Percentiles rank a stretch among this genome's conserved stretches.
Conservation (phyloP, 2,888 invertebrate species). For the Morpho achilles region DNA sequence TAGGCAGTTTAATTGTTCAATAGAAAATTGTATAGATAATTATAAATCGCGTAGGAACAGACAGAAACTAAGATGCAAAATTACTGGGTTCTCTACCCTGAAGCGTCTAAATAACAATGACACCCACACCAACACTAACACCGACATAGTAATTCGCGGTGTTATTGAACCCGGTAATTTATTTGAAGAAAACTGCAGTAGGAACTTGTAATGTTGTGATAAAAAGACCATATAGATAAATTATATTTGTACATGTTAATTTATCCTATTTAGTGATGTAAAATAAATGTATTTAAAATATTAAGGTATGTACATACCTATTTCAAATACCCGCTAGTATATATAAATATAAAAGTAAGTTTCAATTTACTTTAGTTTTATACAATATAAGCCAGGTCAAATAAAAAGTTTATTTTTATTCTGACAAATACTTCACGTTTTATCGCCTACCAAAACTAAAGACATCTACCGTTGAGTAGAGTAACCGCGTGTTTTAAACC, state of each 20-base stretch:
- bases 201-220: no score
- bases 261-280: no score
- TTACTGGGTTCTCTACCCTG: slow-evolving; percentile 29
- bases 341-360: no score
- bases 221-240: no score
- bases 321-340: no score
- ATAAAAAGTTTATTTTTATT: no score
- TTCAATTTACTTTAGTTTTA: no score
- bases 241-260: no score
- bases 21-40: slow-evolving; percentile 2
- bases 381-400: no score
- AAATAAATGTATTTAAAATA: no score
- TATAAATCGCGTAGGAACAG: slow-evolving; percentile 14
- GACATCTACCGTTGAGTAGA: slow-evolving; percentile 22
- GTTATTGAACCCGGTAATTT: slow-evolving; percentile 18
- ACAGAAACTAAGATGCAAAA: slow-evolving; percentile 20
- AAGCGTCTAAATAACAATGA: slow-evolving; percentile 52
- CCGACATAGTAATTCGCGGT: slow-evolving; percentile 1
- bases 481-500: slow-evolving; percentile 3
- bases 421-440: background rate
- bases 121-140: slow-evolving; percentile 41
- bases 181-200: background rate
- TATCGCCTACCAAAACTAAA: background rate
- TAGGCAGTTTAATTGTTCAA: background rate
- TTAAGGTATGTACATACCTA: no score